Evolutionary conservation across 1,140 invertebrate genomes (phyloP).

Genomic region (Nylanderia fulva): DNA sequence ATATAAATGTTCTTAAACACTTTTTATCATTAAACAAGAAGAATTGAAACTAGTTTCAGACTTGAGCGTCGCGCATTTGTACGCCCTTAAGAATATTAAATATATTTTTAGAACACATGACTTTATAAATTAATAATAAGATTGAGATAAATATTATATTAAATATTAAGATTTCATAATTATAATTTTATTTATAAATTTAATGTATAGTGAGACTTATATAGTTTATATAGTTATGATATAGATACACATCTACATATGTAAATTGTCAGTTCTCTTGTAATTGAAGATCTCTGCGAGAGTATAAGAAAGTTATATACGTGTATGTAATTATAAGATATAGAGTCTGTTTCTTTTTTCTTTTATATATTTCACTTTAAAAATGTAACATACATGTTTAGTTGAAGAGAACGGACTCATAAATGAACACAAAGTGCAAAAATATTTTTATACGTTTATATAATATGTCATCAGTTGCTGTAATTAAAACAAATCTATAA

Average conservation of each 20-base stretch:
- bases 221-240: constrained; percentile 13
- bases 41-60: no score
- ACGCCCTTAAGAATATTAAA: no score
- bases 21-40: no score
- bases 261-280: constrained; percentile 10
- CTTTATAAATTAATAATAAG: no score
- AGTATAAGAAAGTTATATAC: not conserved
- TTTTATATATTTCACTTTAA: not conserved
- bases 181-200: not conserved
- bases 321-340: not conserved
- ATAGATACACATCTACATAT: no score
- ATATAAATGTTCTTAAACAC: no score
- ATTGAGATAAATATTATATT: no score
- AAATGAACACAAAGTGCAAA: not conserved
- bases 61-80: no score
- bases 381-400: not conserved
- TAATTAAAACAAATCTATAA: not conserved
- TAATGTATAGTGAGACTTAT: not conserved
- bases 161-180: no score
- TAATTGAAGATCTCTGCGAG: not conserved
- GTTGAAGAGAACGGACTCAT: not conserved
- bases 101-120: no score
- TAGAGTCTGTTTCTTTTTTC: not conserved
- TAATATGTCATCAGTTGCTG: not conserved
- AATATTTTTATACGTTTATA: constrained; percentile 55